Conservation (phyloP, 2,888 invertebrate species). For the Diadromus collaris region DNA sequence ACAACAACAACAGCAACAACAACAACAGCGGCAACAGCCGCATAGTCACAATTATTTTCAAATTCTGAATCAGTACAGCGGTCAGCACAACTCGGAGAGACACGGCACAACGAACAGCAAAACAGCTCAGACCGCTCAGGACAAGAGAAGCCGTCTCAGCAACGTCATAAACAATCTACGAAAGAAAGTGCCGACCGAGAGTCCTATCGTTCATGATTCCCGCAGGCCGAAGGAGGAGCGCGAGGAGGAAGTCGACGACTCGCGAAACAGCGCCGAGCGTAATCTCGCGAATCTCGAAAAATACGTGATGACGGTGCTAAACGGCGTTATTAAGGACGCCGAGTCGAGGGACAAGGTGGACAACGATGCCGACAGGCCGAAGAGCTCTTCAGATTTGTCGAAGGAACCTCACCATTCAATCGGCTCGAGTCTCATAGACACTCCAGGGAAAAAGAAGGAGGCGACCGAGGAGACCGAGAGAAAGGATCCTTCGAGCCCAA, state of each 20-base stretch:
- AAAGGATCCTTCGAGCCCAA: constrained; percentile 70
- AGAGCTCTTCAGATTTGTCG: constrained; percentile 10
- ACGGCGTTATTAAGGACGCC: constrained; percentile 77
- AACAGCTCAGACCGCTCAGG: constrained; percentile 73
- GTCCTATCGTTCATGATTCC: constrained; percentile 34
- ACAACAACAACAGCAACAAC: constrained; percentile 29
- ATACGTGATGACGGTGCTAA: constrained; percentile 78
- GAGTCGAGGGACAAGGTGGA: constrained; percentile 62
- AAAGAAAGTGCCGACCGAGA: constrained; percentile 74
- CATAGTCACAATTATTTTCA: constrained; percentile 13
- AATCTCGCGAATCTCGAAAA: constrained; percentile 77
- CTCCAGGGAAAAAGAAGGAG: constrained; percentile 21
- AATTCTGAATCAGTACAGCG: constrained; percentile 25
- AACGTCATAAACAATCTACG: constrained; percentile 78
- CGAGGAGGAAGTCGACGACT: constrained; percentile 49
- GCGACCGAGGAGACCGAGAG: constrained; percentile 34
- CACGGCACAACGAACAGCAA: constrained; percentile 53
- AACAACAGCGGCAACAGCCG: constrained; percentile 10
- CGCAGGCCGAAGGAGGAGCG: constrained; percentile 29
- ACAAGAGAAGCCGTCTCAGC: constrained; percentile 77
- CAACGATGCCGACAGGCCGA: constrained; percentile 39
- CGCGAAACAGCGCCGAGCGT: constrained; percentile 70
- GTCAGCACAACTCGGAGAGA: constrained; percentile 49
- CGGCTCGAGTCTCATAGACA: constrained; percentile 28
- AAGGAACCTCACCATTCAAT: constrained; percentile 46